Evolutionary conservation across 2,113 vertebrate species (phyloP).

Genomic region (Sardina pilchardus): DNA sequence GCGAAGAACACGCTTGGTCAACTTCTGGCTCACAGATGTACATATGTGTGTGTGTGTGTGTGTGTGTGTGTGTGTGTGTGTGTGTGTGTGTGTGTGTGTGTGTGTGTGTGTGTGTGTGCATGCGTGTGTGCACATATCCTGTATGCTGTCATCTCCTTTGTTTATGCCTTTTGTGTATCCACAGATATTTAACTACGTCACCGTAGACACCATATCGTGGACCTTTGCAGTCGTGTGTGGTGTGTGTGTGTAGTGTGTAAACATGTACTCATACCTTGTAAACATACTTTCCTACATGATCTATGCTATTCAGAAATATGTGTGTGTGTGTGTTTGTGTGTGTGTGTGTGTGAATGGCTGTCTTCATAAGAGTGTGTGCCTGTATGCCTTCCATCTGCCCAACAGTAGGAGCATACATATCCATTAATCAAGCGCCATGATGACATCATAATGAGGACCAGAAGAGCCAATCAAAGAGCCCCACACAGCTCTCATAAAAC

Average conservation of each 20-base stretch:
- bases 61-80: slow-evolving; percentile 8
- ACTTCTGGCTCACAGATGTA: slow-evolving; percentile 62
- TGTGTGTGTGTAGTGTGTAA: neutral
- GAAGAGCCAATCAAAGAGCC: neutral
- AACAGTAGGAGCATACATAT: neutral
- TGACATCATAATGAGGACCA: slow-evolving; percentile 18
- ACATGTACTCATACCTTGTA: neutral
- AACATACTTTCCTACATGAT: neutral
- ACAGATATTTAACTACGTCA: neutral
- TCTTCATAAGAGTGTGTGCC: neutral
- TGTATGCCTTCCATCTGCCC: neutral
- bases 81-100: neutral
- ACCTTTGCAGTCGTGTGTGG: neutral
- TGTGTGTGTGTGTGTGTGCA: neutral
- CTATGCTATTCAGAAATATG: neutral
- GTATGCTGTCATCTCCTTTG: slow-evolving; percentile 11
- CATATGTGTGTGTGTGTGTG: slow-evolving; percentile 31
- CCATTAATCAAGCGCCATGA: neutral
- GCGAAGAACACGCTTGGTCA: slow-evolving; percentile 51
- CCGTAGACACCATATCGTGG: neutral
- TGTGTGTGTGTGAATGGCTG: neutral
- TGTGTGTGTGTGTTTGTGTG: neutral
- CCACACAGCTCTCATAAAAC: slow-evolving; percentile 16
- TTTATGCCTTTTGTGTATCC: neutral
- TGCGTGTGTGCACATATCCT: neutral